Conservation (phyloP, 2,888 invertebrate genomes). For the Patella caerulea region DNA sequence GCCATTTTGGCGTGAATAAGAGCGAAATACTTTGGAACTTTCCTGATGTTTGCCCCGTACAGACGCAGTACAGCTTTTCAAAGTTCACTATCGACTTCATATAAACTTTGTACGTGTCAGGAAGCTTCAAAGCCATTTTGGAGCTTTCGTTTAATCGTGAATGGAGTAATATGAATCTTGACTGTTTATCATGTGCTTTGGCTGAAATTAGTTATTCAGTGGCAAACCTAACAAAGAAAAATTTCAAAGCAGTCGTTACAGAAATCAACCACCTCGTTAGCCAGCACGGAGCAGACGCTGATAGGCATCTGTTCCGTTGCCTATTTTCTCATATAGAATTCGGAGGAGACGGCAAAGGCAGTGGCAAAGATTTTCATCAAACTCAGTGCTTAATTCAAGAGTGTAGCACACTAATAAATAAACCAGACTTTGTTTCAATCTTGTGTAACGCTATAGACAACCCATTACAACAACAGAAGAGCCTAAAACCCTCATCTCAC, state of each 20-base stretch:
- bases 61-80: slow-evolving; percentile 38
- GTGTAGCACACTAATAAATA: slow-evolving; percentile 83
- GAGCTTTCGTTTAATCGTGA: slow-evolving; percentile 90
- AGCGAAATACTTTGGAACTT: slow-evolving; percentile 44
- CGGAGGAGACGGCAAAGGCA: slow-evolving; percentile 75
- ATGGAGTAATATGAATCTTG: slow-evolving; percentile 78
- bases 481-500: slow-evolving; percentile 83
- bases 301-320: slow-evolving; percentile 95
- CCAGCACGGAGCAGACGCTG: slow-evolving; percentile 95
- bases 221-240: slow-evolving; percentile 95
- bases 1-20: slow-evolving; percentile 59
- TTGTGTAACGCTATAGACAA: slow-evolving; percentile 91
- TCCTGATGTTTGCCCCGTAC: slow-evolving; percentile 52
- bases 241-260: slow-evolving; percentile 90
- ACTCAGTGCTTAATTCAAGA: slow-evolving; percentile 85
- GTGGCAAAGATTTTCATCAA: slow-evolving; percentile 75
- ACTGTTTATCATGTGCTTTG: slow-evolving; percentile 98
- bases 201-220: slow-evolving; percentile 98
- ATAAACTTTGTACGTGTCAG: slow-evolving; percentile 49
- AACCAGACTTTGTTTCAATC: slow-evolving; percentile 88
- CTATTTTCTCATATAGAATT: slow-evolving; percentile 91
- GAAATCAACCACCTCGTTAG: slow-evolving; percentile 90
- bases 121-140: slow-evolving; percentile 76
- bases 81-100: slow-evolving; percentile 41
- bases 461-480: slow-evolving; percentile 84